Evolutionary conservation across 92 coral and sea anemone species (phyloP).

Genomic region (Plumapathes pennacea): DNA sequence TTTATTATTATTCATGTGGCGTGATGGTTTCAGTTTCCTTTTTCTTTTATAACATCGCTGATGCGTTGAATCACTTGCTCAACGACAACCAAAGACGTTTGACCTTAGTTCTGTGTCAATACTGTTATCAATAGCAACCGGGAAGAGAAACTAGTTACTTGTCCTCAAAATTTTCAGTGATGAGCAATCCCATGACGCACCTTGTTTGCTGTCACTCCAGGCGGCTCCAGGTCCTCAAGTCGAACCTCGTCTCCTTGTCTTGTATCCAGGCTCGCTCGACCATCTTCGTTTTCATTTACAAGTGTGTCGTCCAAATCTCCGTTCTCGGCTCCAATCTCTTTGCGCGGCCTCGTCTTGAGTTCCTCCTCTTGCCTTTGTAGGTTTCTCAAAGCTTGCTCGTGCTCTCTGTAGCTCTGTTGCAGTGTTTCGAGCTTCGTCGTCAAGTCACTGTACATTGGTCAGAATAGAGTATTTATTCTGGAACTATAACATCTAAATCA

Average conservation of each 20-base stretch:
- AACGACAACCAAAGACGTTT: too few relatives aligned
- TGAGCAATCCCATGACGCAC: slow-evolving; percentile 4
- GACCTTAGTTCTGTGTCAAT: too few relatives aligned
- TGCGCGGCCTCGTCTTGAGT: slow-evolving; percentile 1
- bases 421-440: slow-evolving; percentile 49
- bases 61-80: too few relatives aligned
- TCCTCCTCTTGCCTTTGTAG: slow-evolving; percentile 10
- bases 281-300: slow-evolving; percentile 33
- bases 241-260: slow-evolving; percentile 58
- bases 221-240: slow-evolving; percentile 79
- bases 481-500: too few relatives aligned
- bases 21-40: too few relatives aligned
- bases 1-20: too few relatives aligned
- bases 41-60: too few relatives aligned
- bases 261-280: too few relatives aligned
- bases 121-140: too few relatives aligned
- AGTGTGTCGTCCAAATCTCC: slow-evolving; percentile 51
- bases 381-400: slow-evolving; percentile 41
- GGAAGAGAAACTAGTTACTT: too few relatives aligned
- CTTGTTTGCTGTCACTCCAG: slow-evolving; percentile 59
- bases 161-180: too few relatives aligned
- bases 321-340: not conserved
- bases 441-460: slow-evolving; percentile 14
- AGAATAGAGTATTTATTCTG: too few relatives aligned
- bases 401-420: slow-evolving; percentile 57